phyloP scores from a whole-genome alignment of 2,113 vertebrate genomes.

The Dromas ardeola region DNA sequence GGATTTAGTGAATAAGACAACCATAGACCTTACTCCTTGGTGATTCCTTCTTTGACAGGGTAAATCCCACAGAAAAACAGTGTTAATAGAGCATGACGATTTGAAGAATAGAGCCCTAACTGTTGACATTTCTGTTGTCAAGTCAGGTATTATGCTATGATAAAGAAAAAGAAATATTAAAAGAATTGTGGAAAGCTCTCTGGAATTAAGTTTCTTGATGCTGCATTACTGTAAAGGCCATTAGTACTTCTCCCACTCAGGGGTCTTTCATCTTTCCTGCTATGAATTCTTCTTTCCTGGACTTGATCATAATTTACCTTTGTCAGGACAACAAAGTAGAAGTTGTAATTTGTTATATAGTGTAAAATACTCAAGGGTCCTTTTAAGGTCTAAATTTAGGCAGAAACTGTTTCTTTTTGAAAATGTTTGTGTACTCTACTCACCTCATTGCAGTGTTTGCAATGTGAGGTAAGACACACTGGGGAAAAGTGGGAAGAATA shows the following conservation, averaged over 20 bases:
- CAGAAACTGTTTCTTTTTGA: background rate
- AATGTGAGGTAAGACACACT: background rate
- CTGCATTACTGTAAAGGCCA: conserved; percentile 62
- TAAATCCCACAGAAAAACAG: conserved; percentile 76
- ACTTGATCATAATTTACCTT: background rate
- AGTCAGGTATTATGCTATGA: conserved; percentile 64
- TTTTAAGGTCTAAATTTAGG: background rate
- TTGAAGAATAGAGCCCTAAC: conserved; percentile 74
- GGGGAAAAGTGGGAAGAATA: background rate
- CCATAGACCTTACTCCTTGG: conserved; percentile 71
- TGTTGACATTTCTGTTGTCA: conserved; percentile 77
- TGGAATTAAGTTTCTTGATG: conserved; percentile 68
- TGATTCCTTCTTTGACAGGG: conserved; percentile 71
- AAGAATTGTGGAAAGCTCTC: conserved; percentile 58
- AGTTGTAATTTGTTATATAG: background rate
- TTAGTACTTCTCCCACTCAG: conserved; percentile 48
- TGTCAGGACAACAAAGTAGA: background rate
- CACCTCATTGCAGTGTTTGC: background rate
- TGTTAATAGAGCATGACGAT: conserved; percentile 73
- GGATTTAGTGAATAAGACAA: conserved; percentile 74
- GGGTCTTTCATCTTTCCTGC: conserved; percentile 62
- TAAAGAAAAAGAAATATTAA: conserved; percentile 72
- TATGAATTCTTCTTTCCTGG: background rate
- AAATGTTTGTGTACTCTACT: background rate
- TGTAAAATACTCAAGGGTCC: background rate